phyloP scores from a whole-genome alignment of 1,140 invertebrate species.

The Dendroctonus valens region DNA sequence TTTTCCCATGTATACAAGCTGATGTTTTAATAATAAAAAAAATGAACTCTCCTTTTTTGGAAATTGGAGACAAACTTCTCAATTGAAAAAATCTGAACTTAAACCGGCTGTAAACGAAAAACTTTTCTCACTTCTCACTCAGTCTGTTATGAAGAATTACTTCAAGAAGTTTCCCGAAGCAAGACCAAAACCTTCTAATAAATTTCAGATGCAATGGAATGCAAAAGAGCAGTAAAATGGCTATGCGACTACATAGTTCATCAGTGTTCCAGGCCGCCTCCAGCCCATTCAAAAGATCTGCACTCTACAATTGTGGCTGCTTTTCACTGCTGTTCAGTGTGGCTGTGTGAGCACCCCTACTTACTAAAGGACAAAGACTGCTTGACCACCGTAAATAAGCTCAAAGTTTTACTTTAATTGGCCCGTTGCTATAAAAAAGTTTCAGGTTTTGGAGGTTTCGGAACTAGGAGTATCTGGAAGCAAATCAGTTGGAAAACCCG shows the following conservation, averaged over 20 bases:
- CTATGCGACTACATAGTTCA: slow-evolving; percentile 95
- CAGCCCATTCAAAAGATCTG: slow-evolving; percentile 93
- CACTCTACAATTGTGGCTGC: slow-evolving; percentile 97
- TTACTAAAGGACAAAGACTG: slow-evolving; percentile 90
- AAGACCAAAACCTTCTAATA: not conserved
- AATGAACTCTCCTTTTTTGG: no score
- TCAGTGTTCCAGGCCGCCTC: slow-evolving; percentile 94
- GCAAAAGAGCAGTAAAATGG: slow-evolving; percentile 94
- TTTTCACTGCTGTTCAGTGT: slow-evolving; percentile 86
- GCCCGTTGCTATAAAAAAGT: not conserved
- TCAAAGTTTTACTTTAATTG: not conserved
- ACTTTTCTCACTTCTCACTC: no score
- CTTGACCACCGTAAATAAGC: slow-evolving; percentile 72
- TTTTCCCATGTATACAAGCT: no score
- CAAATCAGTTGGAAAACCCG: slow-evolving; percentile 83
- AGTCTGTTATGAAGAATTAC: no score
- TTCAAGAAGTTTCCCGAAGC: no score
- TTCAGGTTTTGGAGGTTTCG: slow-evolving; percentile 78
- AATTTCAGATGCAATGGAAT: slow-evolving; percentile 60
- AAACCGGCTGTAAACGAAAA: no score
- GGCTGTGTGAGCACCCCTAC: slow-evolving; percentile 87
- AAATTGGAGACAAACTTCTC: no score
- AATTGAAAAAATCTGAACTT: no score
- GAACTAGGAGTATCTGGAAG: slow-evolving; percentile 97
- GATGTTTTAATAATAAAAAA: no score